phyloP scores from a whole-genome alignment of 2,888 invertebrate species.

The Temnothorax rugatulus region DNA sequence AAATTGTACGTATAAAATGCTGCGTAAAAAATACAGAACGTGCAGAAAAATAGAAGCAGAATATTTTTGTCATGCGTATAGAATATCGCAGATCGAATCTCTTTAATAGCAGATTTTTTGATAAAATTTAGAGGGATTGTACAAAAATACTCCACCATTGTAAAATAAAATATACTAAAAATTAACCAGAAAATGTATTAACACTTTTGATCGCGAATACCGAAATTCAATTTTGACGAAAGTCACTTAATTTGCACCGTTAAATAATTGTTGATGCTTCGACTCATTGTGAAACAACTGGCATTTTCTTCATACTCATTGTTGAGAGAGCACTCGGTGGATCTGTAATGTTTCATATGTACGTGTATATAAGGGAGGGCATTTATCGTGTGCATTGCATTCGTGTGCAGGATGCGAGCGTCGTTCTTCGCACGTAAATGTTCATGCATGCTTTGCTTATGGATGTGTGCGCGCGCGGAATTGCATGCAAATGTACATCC shows the following conservation, averaged over 20 bases:
- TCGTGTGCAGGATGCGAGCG: slow-evolving; percentile 16
- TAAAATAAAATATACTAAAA: not conserved
- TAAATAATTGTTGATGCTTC: not conserved
- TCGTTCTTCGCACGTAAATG: slow-evolving; percentile 20
- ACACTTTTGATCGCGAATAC: not conserved
- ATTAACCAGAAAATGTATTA: not conserved
- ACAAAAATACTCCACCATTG: not conserved
- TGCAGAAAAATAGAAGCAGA: slow-evolving; percentile 13
- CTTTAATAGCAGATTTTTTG: not conserved
- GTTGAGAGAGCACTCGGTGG: not conserved
- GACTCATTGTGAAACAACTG: not conserved
- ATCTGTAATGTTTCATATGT: not conserved
- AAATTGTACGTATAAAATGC: not conserved
- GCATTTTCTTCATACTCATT: not conserved
- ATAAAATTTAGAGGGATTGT: not conserved
- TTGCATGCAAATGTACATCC: slow-evolving; percentile 51
- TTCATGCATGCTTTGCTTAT: not conserved
- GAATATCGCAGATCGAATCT: not conserved
- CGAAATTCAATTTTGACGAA: not conserved
- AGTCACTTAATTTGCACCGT: not conserved
- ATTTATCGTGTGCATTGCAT: slow-evolving; percentile 32
- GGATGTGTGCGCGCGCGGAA: slow-evolving; percentile 5
- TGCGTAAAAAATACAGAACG: not conserved
- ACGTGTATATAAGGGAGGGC: not conserved
- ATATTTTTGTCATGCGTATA: slow-evolving; percentile 6